Base-by-base conservation (phyloP, 2,888 invertebrate genomes). In the Masnerella sp. region DNA sequence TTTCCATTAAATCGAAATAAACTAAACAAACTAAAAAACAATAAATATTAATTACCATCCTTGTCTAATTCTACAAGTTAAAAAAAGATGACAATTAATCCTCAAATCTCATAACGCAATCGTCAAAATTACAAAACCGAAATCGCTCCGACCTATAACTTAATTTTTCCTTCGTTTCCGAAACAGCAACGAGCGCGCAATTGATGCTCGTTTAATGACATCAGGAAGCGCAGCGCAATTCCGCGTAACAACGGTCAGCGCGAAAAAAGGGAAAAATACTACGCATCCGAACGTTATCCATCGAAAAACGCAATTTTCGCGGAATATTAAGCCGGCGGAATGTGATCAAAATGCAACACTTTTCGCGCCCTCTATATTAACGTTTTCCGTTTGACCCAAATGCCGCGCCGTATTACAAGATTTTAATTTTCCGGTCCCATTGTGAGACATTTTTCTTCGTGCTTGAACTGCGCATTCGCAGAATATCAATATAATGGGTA, bases 401-500 rank as follows among this genome's bases (percentile, higher is more conserved):
- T 15, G 30, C 30, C 15, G 18, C 11, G 18, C 47, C 40, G 22
- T 69, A 49, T 54, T 54, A 69, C 61, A 69, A 49, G 22, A 56
- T 69, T 69, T 69, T 69, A 69, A 69, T 69, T 69, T 69, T 69
- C 69, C 69, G 69, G 69, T 62, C 28, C 11, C 30, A 69, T 69
- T 69, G 69, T 69, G 42, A 51, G 40, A 42, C 61, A 69, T 52
- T 61, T 62, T 11, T 49, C 49, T 54, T 2, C 25, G 17, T 0
- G 47, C 20, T 28, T 28, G 59, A n/a, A n/a, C 9, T 8, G 28
- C n/a, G 8, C 18, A 36, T n/a, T 15, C 7, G 8, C n/a, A 32
- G 54, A 59, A 14, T 47, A 61, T 61, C 40, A 17, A 43, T 69
- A 61, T 59, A 59, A 43, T 43, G 28, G 67, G n/a, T n/a, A n/a